Evolutionary conservation across 2,113 vertebrate species (phyloP), one percentile per base, ranked within the genome.

Genomic region (Falcunculus frontatus): DNA sequence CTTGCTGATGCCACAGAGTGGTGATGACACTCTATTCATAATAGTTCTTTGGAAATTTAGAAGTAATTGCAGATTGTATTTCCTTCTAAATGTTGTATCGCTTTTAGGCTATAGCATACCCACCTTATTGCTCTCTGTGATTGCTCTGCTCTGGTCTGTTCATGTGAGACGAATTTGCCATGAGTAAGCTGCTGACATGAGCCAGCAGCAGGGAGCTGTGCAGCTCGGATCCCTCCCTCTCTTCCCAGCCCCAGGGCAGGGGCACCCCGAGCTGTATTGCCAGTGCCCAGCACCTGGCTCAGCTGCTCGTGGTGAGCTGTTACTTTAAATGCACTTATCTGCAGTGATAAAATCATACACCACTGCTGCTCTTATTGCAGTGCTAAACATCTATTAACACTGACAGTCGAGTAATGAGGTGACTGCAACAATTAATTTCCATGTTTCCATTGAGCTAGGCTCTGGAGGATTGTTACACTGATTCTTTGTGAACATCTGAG

Each of bases 361-460:
- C 3, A 4, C 50, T 9, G 3, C 47, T 70, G 21, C 55, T 91
- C 59, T 88, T 80, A 84, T 63, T 59, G 67, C 47, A 20, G 59
- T 27, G 25, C 59, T 91, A 87, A 93, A 84, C 47, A 33, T 90
- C 39, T 74, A 86, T 96, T 94, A 86, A 88, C 64, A 50, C 29
- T 88, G 90, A 78, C 90, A 93, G 72, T 75, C 5, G 0, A 95
- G 75, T 96, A 96, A 96, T 84, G 85, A 96, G 60, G 79, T 96
- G 90, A 78, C 92, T 64, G 39, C 90, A 92, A 75, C 68, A 84
- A 93, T 97, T 97, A 96, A 84, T 97, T 96, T 95, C 64, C 26
- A 17, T 32, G 30, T 94, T 95, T 93, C 64, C 68, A 75, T 52
- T 89, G 85, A 91, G 84, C 55, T 86, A 13, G 39, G 15, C 59